phyloP scores from a whole-genome alignment of 2,797 vertebrate genomes.

The Morelia viridis region DNA sequence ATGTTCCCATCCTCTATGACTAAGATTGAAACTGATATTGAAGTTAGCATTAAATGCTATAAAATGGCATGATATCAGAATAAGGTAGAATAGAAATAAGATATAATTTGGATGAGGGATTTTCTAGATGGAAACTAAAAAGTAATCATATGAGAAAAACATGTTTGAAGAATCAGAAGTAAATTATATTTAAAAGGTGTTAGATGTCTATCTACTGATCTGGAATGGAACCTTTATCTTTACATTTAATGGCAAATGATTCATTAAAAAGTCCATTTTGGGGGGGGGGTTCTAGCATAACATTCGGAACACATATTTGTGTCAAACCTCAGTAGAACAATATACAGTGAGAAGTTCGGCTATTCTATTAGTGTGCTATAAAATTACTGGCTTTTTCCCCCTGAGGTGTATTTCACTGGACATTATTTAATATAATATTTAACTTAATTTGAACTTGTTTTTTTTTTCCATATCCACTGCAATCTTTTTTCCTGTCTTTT shows the following conservation, averaged over 20 bases:
- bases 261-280: not conserved
- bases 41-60: not conserved
- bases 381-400: not conserved
- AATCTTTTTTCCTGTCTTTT: not conserved
- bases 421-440: not conserved
- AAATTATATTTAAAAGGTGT: not conserved
- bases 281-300: not conserved
- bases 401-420: not conserved
- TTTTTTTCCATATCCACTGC: not conserved
- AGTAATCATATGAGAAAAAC: not conserved
- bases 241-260: not conserved
- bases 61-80: not conserved
- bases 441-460: not conserved
- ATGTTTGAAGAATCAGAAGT: not conserved
- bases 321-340: not conserved
- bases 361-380: not conserved
- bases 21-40: not conserved
- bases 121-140: not conserved
- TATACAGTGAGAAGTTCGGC: not conserved
- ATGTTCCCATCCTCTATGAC: not conserved
- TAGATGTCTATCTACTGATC: not conserved
- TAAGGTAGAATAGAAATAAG: not conserved
- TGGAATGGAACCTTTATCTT: not conserved
- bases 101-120: not conserved
- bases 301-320: not conserved